Evolutionary conservation across 2,113 vertebrate species (phyloP), one percentile per base, ranked within the genome.

Genomic region (Vireo altiloquus): DNA sequence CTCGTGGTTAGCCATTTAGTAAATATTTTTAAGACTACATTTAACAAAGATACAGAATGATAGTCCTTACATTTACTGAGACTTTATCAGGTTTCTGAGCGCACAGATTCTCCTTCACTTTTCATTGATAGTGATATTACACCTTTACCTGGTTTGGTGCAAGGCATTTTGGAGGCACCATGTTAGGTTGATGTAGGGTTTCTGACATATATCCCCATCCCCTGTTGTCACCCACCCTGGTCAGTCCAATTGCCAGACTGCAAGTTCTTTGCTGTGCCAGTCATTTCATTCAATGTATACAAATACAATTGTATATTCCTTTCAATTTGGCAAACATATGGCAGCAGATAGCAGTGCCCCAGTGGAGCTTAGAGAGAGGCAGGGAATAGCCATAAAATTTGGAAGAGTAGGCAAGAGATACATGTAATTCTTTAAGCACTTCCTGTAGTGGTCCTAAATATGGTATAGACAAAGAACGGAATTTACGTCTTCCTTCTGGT

Each of bases 21-120:
- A 97, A 97, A 97, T 97, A 97, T 96, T 97, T 97, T 97, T 94
- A 95, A 96, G 93, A 92, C 79, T 69, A 90, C 87, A 82, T 97
- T 94, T 96, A 90, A 91, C 86, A 82, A 94, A 96, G 96, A 92
- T 95, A 95, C 65, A 77, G 82, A 87, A 95, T 66, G 71, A 87
- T 95, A 96, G 87, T 92, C 83, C 59, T 84, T 96, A 88, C 42
- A 42, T 96, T 96, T 91, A 83, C 68, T 53, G 78, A 68, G 78
- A 21, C 59, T 89, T 92, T 60, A 59, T 65, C 75, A 77, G 63
- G 84, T 91, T 96, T 90, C 89, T 57, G 71, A 88, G 44, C 10
- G 4, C 70, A 63, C 17, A 70, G 71, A 76, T 74, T 90, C 60
- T 60, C 13, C n/a, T 92, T 92, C 2, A 2, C 30, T 71, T 94